Conservation (phyloP, 2,113 vertebrate species). For the Urocynchramus pylzowi region DNA sequence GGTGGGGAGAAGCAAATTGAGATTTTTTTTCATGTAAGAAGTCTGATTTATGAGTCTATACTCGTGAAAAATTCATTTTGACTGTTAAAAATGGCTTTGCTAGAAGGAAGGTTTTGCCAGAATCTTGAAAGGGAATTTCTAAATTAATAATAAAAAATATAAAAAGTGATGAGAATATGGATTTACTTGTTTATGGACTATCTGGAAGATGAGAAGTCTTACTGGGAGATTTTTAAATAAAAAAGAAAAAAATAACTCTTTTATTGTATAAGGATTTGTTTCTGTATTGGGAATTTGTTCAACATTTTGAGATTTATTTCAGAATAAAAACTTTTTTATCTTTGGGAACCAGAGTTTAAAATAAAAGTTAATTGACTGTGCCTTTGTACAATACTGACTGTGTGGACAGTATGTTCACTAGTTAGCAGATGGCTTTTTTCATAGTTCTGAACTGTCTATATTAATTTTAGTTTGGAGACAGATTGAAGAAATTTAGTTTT, state of each 20-base stretch:
- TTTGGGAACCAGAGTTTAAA: neutral
- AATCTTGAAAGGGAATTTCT: neutral
- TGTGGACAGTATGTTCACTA: constrained; percentile 1
- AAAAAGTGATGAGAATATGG: neutral
- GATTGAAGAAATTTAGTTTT: constrained; percentile 18
- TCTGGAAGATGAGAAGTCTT: neutral
- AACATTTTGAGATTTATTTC: neutral
- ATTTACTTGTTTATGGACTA: neutral
- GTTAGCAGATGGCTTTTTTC: constrained; percentile 46
- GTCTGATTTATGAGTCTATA: neutral
- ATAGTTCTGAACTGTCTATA: neutral
- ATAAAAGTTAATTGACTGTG: neutral
- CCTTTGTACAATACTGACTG: neutral
- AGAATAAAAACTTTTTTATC: neutral
- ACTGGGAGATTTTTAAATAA: neutral
- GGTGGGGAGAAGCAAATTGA: neutral
- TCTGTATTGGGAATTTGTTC: neutral
- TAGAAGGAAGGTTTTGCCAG: neutral
- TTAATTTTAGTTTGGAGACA: constrained; percentile 50
- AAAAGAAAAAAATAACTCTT: neutral
- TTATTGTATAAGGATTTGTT: neutral
- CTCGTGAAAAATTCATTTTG: neutral
- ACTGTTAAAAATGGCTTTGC: neutral
- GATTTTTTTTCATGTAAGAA: neutral
- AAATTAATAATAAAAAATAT: neutral